Evolutionary conservation across 2,797 vertebrate species (phyloP), one percentile per base, ranked within the genome.

Genomic region (Chelmon rostratus): DNA sequence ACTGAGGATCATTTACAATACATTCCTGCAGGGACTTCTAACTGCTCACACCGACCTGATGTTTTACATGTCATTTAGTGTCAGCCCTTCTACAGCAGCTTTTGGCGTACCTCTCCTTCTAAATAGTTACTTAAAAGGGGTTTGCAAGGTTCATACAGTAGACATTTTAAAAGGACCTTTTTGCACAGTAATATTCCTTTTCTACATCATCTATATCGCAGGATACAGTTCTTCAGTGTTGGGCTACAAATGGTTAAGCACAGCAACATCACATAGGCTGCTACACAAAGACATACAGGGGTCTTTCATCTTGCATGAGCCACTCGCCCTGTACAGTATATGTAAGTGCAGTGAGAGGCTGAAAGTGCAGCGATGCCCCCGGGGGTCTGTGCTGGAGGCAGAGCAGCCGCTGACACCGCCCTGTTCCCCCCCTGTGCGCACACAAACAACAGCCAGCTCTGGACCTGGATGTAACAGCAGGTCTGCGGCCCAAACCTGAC

Each of bases 401-500:
- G 69, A 71, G 76, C 69, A 59, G 76, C 63, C 54, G 37, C 58
- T 58, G 85, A 64, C 89, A 76, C 89, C 87, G 35, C 86, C 89
- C 88, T 71, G 81, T 31, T 42, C 40, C 28, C 42, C 47, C 31
- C 37, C 40, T 28, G 8, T 12, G 6, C 21, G 52, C 54, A 54
- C 68, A 50, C 6, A 8, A 1, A 18, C 78, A 67, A 7, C 65
- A 75, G 13, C 37, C 67, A 63, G 62, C 61, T 58, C 69, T 2
- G 40, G 21, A 78, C 15, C 64, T 67, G 79, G 33, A 75, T 64
- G 78, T 78, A 52, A 35, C 44, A 68, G 79, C 71, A 19, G 76
- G 54, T 84, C 86, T 86, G 89, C 90, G 86, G 90, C 89, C 86
- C 87, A 76, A 68, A 88, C 61, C 53, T 11, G 58, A 37, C 74